These are phyloP conservation scores for Listrodromus nycthemerus DNA, from an alignment of 2,888 invertebrate genomes.

Conservation along the genomic window DNA sequence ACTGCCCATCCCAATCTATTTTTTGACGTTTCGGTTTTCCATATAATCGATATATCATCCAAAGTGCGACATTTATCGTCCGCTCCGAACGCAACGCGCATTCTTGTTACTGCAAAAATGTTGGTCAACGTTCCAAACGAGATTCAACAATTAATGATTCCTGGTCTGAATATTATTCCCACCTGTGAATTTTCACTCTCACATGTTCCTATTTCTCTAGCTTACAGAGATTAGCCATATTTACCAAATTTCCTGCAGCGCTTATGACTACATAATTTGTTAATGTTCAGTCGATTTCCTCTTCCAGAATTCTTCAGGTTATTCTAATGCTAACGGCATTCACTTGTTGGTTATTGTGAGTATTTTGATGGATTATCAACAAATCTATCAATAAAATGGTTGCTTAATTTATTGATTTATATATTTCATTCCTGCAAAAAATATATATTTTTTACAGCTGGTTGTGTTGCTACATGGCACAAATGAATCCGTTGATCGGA, in stretches of 20 bases:
- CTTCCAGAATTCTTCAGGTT: slow-evolving; percentile 92
- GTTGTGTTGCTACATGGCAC: slow-evolving; percentile 96
- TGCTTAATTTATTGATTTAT: slow-evolving; percentile 4
- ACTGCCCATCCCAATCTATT: slow-evolving; percentile 56
- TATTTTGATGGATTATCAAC: slow-evolving; percentile 79
- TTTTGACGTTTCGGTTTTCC: slow-evolving; percentile 47
- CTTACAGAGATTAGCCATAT: slow-evolving; percentile 25
- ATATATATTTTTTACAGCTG: slow-evolving; percentile 86
- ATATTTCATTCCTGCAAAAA: slow-evolving; percentile 13
- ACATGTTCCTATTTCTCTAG: slow-evolving; percentile 3
- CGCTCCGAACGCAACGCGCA: not conserved
- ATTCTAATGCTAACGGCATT: slow-evolving; percentile 94
- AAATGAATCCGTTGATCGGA: slow-evolving; percentile 96
- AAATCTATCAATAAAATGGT: slow-evolving; percentile 18
- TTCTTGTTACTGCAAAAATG: not conserved
- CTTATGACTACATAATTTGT: not conserved
- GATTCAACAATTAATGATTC: slow-evolving; percentile 28
- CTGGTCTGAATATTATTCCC: slow-evolving; percentile 20
- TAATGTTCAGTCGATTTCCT: slow-evolving; percentile 16
- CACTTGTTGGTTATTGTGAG: slow-evolving; percentile 96
- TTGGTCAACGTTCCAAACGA: not conserved
- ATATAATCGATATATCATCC: slow-evolving; percentile 5
- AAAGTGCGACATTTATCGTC: not conserved
- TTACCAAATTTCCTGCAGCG: slow-evolving; percentile 40
- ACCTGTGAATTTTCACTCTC: slow-evolving; percentile 33